A percentile compares a stretch with the other conserved stretches of the same genome.
phyloP scores from a whole-genome alignment of 2,888 invertebrate species.

The Baccha elongata region DNA sequence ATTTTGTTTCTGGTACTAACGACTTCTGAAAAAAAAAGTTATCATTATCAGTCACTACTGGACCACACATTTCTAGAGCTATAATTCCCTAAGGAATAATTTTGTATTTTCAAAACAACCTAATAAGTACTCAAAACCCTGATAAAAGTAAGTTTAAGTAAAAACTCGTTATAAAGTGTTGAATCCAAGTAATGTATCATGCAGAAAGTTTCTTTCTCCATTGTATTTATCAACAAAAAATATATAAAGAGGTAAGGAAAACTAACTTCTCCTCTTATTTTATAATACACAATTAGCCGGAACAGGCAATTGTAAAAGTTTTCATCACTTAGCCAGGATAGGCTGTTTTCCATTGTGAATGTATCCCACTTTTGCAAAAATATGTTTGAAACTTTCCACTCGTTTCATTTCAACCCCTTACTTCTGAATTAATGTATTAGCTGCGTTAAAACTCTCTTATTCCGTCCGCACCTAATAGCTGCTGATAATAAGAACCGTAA shows the following conservation, averaged over 20 bases:
- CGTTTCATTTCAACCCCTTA: conserved; percentile 55
- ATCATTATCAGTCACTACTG: no score
- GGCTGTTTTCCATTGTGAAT: conserved; percentile 58
- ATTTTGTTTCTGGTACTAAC: no score
- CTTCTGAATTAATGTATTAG: conserved; percentile 37
- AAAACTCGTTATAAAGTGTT: conserved; percentile 52
- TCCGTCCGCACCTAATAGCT: conserved; percentile 51
- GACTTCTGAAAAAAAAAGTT: no score
- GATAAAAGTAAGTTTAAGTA: no score
- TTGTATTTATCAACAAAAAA: conserved; percentile 20
- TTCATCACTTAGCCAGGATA: conserved; percentile 67
- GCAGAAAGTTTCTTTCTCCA: conserved; percentile 19
- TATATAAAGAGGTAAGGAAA: conserved; percentile 32
- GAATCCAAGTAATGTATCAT: conserved; percentile 56
- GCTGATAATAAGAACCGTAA: conserved; percentile 70
- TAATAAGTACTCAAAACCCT: no score
- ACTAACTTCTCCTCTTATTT: conserved; percentile 40
- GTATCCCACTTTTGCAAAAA: conserved; percentile 50
- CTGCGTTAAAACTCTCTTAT: conserved; percentile 30
- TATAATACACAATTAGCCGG: conserved; percentile 62
- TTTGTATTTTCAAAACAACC: no score
- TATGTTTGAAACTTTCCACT: conserved; percentile 62
- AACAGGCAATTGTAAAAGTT: conserved; percentile 68
- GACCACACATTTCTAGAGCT: no score
- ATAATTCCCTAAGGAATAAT: no score